Conservation (phyloP, 2,113 vertebrate genomes). For the Aleadryas rufinucha region DNA sequence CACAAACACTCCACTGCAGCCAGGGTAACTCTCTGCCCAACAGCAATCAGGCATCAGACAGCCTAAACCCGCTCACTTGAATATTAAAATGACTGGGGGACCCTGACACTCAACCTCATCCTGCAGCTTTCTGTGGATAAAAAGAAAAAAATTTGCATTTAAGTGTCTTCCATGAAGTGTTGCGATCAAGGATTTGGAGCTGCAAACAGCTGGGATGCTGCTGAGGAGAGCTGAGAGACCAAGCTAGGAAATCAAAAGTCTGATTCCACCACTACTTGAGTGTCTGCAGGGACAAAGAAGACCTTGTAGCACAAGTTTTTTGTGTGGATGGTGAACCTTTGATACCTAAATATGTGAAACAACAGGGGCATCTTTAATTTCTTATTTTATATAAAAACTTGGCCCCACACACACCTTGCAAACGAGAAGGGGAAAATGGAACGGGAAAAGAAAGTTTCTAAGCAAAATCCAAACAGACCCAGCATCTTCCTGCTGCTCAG, state of each 20-base stretch:
- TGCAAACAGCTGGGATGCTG: neutral
- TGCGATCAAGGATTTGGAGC: neutral
- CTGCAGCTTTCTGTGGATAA: neutral
- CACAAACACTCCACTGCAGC: neutral
- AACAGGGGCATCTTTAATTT: neutral
- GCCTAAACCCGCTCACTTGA: neutral
- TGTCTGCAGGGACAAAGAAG: neutral
- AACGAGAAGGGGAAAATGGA: neutral
- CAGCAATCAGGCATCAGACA: fast-evolving
- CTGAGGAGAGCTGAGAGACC: neutral
- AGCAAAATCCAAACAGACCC: neutral
- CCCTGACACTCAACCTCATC: neutral
- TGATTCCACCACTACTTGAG: neutral
- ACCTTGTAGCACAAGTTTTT: neutral
- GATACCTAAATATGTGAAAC: neutral
- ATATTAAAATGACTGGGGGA: neutral
- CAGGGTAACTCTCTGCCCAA: neutral
- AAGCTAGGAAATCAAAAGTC: neutral
- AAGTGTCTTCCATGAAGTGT: neutral
- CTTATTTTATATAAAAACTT: neutral
- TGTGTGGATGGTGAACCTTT: neutral
- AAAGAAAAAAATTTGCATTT: neutral
- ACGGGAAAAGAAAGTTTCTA: neutral
- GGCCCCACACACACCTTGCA: neutral
- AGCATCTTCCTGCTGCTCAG: neutral